These are phyloP conservation scores for Dermatophagoides farinae DNA, from an alignment of 1,140 invertebrate species.

Conservation along the genomic window DNA sequence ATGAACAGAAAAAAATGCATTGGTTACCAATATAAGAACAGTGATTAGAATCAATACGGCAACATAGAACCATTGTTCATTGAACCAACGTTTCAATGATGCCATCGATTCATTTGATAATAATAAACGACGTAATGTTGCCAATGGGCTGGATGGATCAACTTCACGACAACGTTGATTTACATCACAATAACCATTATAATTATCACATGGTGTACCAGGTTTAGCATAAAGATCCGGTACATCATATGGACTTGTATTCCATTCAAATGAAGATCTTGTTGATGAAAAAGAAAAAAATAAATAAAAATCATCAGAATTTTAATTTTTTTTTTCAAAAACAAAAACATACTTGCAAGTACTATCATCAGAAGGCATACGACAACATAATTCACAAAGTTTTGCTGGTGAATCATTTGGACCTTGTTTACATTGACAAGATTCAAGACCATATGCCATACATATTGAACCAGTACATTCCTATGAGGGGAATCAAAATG, in stretches of 20 bases:
- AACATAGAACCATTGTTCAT: constrained; percentile 17
- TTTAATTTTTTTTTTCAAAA: not conserved
- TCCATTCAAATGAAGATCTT: constrained; percentile 75
- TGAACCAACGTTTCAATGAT: constrained; percentile 56
- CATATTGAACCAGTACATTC: constrained; percentile 84
- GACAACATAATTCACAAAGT: constrained; percentile 72
- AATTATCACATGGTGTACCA: constrained; percentile 77
- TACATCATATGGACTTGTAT: constrained; percentile 61
- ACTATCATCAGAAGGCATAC: constrained; percentile 55
- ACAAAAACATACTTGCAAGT: constrained; percentile 35
- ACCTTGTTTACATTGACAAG: constrained; percentile 65
- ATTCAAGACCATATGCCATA: constrained; percentile 74
- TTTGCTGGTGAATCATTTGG: constrained; percentile 53
- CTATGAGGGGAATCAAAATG: constrained; percentile 30
- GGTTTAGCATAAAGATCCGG: constrained; percentile 73
- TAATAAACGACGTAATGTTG: constrained; percentile 61
- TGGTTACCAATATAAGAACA: constrained; percentile 9
- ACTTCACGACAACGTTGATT: constrained; percentile 92
- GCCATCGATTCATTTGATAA: constrained; percentile 71
- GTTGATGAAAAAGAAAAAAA: constrained; percentile 15
- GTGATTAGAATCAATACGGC: constrained; percentile 9
- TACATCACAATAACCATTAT: constrained; percentile 96
- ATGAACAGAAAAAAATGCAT: not conserved
- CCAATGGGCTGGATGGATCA: constrained; percentile 87
- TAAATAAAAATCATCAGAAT: not conserved